Conservation (phyloP, 1,140 invertebrate species). For the Oedothorax gibbosus region DNA sequence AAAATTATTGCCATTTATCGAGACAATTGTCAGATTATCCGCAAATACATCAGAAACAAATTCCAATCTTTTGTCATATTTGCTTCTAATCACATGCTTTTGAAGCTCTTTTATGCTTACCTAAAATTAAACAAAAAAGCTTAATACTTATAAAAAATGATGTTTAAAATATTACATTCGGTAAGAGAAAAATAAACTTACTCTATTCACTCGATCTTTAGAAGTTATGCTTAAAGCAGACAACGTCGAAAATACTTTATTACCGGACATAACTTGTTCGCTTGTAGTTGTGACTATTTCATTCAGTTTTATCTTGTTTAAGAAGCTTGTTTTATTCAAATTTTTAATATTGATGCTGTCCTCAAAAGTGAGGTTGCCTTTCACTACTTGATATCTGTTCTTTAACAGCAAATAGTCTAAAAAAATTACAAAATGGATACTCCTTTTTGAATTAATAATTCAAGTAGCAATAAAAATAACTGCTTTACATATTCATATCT, state of each 20-base stretch:
- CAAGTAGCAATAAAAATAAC: too few species aligned
- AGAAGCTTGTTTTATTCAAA: not conserved
- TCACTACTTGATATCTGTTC: not conserved
- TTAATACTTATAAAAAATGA: not conserved
- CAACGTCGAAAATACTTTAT: not conserved
- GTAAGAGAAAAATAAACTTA: conserved; percentile 3
- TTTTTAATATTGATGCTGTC: not conserved
- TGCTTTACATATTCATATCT: too few species aligned
- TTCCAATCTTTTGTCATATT: not conserved
- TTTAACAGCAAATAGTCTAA: conserved; percentile 17
- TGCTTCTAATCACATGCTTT: not conserved
- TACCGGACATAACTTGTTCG: not conserved
- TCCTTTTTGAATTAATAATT: too few species aligned
- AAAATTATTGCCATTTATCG: conserved; percentile 2
- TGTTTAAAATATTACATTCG: not conserved
- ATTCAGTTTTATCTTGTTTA: not conserved
- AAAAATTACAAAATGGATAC: not conserved
- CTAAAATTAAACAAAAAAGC: conserved; percentile 17
- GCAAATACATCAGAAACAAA: not conserved
- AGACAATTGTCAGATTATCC: not conserved
- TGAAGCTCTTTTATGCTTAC: not conserved
- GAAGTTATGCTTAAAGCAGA: not conserved
- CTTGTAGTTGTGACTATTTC: conserved; percentile 1
- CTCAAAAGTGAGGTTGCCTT: not conserved
- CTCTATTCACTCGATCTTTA: not conserved